Evolutionary conservation across 2,888 invertebrate genomes (phyloP).

Genomic region (Tricholauxania praeusta): DNA sequence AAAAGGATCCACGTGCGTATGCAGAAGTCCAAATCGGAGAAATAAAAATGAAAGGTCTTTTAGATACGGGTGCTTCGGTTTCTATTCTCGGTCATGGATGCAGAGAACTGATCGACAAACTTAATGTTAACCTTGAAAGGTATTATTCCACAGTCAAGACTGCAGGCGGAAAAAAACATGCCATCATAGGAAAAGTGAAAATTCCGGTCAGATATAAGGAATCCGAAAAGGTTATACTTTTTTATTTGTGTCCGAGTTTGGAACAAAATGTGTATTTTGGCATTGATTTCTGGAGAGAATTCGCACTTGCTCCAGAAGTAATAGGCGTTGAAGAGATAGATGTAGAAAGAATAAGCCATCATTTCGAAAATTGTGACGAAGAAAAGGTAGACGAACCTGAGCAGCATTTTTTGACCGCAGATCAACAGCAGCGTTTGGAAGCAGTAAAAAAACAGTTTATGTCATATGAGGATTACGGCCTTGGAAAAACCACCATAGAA

Average conservation of each 20-base stretch:
- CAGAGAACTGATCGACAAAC: not conserved
- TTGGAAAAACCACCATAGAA: not conserved
- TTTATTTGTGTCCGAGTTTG: slow-evolving; percentile 31
- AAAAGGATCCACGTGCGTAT: not conserved
- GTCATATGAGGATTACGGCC: not conserved
- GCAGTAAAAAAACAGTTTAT: not conserved
- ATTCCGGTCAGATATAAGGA: not conserved
- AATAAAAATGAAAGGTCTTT: not conserved
- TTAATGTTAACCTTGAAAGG: not conserved
- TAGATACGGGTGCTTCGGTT: slow-evolving; percentile 26
- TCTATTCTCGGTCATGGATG: not conserved
- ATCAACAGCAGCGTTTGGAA: not conserved
- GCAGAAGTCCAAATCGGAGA: not conserved
- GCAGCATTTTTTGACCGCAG: not conserved
- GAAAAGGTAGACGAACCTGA: not conserved
- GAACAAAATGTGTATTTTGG: slow-evolving; percentile 33
- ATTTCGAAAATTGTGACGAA: too few species aligned
- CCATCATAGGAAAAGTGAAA: slow-evolving; percentile 16
- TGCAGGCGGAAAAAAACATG: slow-evolving; percentile 25
- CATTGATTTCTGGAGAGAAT: too few species aligned
- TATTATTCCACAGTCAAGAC: slow-evolving; percentile 11
- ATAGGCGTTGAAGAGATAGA: not conserved
- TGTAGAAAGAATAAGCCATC: not conserved
- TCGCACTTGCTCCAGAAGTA: too few species aligned
- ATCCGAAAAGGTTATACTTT: not conserved